phyloP scores from a whole-genome alignment of 2,797 vertebrate genomes.

The Leucoraja ocellata region DNA sequence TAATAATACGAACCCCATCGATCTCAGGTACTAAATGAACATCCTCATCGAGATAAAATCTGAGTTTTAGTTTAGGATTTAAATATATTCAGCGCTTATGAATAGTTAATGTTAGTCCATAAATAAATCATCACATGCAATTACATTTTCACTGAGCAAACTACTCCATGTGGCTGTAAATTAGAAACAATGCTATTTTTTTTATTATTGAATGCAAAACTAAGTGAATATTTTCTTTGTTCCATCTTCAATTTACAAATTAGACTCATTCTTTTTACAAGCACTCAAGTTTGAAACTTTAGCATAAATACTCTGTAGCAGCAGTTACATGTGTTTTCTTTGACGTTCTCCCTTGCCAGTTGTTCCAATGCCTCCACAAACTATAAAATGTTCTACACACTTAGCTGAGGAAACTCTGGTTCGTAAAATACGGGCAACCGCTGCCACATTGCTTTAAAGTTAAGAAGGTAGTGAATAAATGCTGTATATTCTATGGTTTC shows the following conservation, averaged over 20 bases:
- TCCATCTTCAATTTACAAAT: not conserved
- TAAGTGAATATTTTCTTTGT: not conserved
- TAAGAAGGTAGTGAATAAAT: not conserved
- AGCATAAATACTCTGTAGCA: not conserved
- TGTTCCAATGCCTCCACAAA: not conserved
- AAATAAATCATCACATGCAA: not conserved
- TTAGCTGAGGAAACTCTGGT: not conserved
- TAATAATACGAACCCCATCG: slow-evolving; percentile 79
- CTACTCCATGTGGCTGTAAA: not conserved
- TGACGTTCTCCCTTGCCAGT: not conserved
- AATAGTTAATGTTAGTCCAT: not conserved
- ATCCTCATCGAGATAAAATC: slow-evolving; percentile 73
- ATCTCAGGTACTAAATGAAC: slow-evolving; percentile 79
- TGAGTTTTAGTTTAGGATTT: slow-evolving; percentile 57
- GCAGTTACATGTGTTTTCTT: not conserved
- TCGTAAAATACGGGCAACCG: not conserved
- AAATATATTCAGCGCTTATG: not conserved
- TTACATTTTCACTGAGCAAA: not conserved
- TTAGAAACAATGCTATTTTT: not conserved
- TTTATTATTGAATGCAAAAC: not conserved
- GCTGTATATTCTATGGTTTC: not conserved
- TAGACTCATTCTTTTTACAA: not conserved
- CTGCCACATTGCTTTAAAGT: no score
- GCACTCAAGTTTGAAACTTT: not conserved
- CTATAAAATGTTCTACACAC: not conserved